Base-by-base conservation (phyloP, 2,113 vertebrate genomes). In the Argyrosomus japonicus region DNA sequence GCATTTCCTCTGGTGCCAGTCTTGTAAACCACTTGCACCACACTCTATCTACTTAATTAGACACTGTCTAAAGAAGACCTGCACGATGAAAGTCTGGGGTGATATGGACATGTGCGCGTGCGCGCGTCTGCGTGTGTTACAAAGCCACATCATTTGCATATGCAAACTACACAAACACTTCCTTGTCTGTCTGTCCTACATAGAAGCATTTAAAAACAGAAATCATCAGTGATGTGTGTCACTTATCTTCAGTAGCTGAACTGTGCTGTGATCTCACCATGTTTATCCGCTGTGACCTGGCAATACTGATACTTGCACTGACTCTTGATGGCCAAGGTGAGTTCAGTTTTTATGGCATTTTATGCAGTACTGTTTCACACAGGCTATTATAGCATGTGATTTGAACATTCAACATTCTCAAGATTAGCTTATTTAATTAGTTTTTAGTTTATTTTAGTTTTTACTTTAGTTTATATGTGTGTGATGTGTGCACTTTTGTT, bases 321-420 rank as follows among this genome's bases (percentile, higher is more conserved):
- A 56, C 11, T 27, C 57, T 83, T 17, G 40, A 58, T 43, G 67
- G 57, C 13, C 83, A 84, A 91, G 93, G 93, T 94, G 75, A 89
- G 86, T 32, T n/a, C 23, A 23, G 2, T 75, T 75, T 64, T 56
- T 54, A 18, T 9, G 3, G 13, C 43, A 60, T 23, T 50, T 18
- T 53, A 53, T 6, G 18, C 2, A 12, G 0, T 11, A 10, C 21
- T 36, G 10, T 40, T 51, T 51, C 1, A 45, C 36, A 43, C 32
- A 40, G 19, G 3, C 6, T 18, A 17, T 27, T 48, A 27, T 6
- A 67, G n/a, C 13, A 47, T 25, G n/a, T 0, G 5, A n/a, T 62
- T 61, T 32, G 0, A 48, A 50, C 1, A 45, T 43, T 64, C 15
- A 4, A 18, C 4, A 25, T 18, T n/a, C n/a, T n/a, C n/a, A n/a